Percentiles rank a stretch among this genome's conserved stretches.
phyloP scores from a whole-genome alignment of 2,797 vertebrate species.

The Xerus rutilus region DNA sequence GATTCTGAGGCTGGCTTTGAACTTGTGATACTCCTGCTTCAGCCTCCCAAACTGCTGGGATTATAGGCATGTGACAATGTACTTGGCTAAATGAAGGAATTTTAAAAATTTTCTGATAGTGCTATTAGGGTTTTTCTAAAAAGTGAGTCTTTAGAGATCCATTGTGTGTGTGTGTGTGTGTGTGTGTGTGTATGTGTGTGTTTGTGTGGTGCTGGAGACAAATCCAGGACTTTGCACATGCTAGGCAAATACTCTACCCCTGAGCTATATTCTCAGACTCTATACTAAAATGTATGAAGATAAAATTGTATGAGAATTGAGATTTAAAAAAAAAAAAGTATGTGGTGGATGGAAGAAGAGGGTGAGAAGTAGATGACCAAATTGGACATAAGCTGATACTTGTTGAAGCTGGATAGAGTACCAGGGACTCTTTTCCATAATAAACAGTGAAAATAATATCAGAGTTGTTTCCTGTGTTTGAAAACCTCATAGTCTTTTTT shows the following conservation, averaged over 20 bases:
- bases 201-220: background rate
- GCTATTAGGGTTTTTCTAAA: background rate
- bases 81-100: background rate
- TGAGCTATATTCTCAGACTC: background rate
- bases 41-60: no score
- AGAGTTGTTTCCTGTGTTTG: conserved; percentile 14
- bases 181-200: no score
- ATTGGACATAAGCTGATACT: background rate
- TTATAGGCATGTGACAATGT: no score
- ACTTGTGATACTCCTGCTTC: no score
- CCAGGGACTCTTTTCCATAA: background rate
- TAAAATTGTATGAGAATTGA: background rate
- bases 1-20: no score
- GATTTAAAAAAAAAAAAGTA: background rate
- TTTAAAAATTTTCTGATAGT: background rate
- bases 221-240: background rate
- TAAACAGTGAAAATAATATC: background rate
- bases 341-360: background rate
- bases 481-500: background rate
- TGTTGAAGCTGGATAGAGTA: background rate
- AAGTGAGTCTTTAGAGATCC: background rate
- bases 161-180: no score
- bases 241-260: background rate
- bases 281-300: background rate
- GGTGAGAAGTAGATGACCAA: background rate